A percentile compares a stretch with the other conserved stretches of the same genome.
Conservation (phyloP, 2,888 invertebrate genomes). For the Rhingia rostrata region DNA sequence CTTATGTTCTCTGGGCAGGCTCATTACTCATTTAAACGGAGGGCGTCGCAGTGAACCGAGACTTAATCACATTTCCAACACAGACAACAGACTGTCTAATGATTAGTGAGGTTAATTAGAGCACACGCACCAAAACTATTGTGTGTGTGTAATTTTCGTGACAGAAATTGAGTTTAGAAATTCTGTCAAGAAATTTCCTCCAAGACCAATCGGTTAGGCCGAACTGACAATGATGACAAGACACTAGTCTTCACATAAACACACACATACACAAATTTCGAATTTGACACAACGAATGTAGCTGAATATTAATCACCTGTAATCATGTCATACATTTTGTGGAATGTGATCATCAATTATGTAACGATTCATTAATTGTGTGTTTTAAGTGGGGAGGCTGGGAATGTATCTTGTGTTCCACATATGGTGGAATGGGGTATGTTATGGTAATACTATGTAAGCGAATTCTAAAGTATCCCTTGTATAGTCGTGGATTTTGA, state of each 20-base stretch:
- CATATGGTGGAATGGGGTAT: background rate
- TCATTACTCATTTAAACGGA: conserved; percentile 12
- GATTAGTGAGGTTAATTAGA: conserved; percentile 62
- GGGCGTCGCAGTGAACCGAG: background rate
- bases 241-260: background rate
- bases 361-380: conserved; percentile 71
- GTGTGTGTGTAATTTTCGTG: conserved; percentile 53
- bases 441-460: no score
- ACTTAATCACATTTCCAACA: conserved; percentile 31
- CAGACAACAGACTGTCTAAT: conserved; percentile 24
- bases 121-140: conserved; percentile 38
- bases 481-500: conserved; percentile 31
- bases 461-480: conserved; percentile 2
- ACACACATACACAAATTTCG: conserved; percentile 11
- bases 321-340: conserved; percentile 72
- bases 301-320: conserved; percentile 73
- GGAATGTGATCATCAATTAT: conserved; percentile 74
- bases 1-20: background rate
- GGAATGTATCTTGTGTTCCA: background rate
- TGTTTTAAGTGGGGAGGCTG: background rate
- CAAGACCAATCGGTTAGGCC: background rate
- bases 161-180: conserved; percentile 51
- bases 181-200: conserved; percentile 33
- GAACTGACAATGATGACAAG: conserved; percentile 26
- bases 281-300: conserved; percentile 59